Base-by-base conservation (phyloP, 2,888 invertebrate genomes). In the Pomacea canaliculata region DNA sequence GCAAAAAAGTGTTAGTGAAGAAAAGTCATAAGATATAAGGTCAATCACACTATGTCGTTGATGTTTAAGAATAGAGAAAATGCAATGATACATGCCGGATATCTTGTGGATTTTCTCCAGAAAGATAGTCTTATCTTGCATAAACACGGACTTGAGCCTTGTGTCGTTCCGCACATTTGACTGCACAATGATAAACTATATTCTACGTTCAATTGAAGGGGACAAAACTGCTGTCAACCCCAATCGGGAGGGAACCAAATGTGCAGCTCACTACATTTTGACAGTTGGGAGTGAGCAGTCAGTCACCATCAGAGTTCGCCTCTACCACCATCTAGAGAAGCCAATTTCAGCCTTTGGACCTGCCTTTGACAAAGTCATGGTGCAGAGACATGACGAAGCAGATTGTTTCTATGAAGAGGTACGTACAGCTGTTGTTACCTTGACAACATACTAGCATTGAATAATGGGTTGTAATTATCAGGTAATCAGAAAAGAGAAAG, bases 321-420 rank as follows among this genome's bases (percentile, higher is more conserved):
- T 91, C 76, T 88, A 83, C 78, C 83, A 80, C 73, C 76, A 76
- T 27, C 79, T 77, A 27, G 88, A 89, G 76, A 71, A 74, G 48
- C 84, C 84, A 46, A 79, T 76, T 7, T 70, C 76, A 13, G 65
- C 79, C 49, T 85, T 86, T 66, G 74, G 81, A 23, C 73, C 73
- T 37, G 77, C 76, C 18, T 89, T 89, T 83, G 85, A 88, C 69
- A 73, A 80, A 16, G 78, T 87, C 23, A 87, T 91, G 78, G 73
- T 77, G 7, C 74, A 79, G 49, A 82, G 90, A 69, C 84, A 80
- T 70, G 62, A 82, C 3, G 90, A 91, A 78, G 84, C 89, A 9
- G 89, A 91, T 78, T 78, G 81, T 9, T 91, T 89, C 77, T 91
- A 89, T 84, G 83, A 84, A 23, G 82, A 84, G 80, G 90, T 90